phyloP scores from a whole-genome alignment of 2,113 vertebrate species.

The Desmodus rotundus region DNA sequence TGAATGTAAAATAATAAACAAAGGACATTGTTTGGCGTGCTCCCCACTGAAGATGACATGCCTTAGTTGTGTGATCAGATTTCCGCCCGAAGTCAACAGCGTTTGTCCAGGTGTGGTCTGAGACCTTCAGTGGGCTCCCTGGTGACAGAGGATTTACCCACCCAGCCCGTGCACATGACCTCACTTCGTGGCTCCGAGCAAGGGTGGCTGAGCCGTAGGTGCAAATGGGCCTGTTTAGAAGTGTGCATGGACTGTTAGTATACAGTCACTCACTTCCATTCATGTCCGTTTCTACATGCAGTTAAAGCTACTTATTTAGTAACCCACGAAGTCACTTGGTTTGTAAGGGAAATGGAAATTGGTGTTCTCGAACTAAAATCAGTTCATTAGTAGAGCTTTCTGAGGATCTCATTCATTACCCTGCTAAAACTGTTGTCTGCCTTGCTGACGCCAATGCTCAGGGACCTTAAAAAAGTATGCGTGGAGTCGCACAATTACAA shows the following conservation, averaged over 20 bases:
- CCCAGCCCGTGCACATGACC: fast-evolving
- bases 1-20: background rate
- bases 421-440: background rate
- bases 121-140: background rate
- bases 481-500: background rate
- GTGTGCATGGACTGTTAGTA: fast-evolving
- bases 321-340: background rate
- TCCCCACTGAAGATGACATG: background rate
- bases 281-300: background rate
- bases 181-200: background rate
- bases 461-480: background rate
- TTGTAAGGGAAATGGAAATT: background rate
- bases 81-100: background rate
- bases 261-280: background rate
- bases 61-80: background rate
- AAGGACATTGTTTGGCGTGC: background rate
- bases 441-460: background rate
- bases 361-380: slow-evolving; percentile 23
- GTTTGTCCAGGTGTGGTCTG: background rate
- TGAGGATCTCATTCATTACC: background rate
- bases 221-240: background rate
- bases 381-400: slow-evolving; percentile 2
- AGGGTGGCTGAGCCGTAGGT: background rate
- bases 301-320: background rate
- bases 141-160: fast-evolving